These are phyloP conservation scores for Trinorchestia longiramus DNA, from an alignment of 1,140 invertebrate species.

Conservation along the genomic window DNA sequence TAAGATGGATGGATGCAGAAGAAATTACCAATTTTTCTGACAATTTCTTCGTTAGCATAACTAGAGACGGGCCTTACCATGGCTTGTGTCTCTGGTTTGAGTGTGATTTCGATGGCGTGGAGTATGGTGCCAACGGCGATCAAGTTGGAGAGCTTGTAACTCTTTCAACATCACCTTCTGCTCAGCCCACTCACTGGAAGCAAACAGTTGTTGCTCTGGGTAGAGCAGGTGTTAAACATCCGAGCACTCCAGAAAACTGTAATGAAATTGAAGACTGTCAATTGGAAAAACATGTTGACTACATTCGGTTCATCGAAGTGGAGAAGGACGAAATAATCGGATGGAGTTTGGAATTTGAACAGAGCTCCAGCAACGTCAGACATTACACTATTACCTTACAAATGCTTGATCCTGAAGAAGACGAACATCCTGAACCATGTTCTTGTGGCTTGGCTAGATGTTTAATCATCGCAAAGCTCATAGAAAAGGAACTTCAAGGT, in stretches of 20 bases:
- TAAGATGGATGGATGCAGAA: slow-evolving; percentile 67
- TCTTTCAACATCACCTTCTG: slow-evolving; percentile 82
- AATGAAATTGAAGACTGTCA: background rate
- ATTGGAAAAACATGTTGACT: slow-evolving; percentile 54
- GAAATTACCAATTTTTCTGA: slow-evolving; percentile 69
- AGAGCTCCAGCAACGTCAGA: slow-evolving; percentile 71
- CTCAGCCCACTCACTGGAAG: slow-evolving; percentile 94
- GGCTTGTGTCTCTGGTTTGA: slow-evolving; percentile 76
- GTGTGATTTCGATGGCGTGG: slow-evolving; percentile 69
- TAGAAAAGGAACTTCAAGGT: slow-evolving; percentile 57
- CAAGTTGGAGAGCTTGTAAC: slow-evolving; percentile 66
- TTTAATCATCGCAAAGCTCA: slow-evolving; percentile 75
- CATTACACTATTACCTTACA: slow-evolving; percentile 79
- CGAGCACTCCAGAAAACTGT: background rate
- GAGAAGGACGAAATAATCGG: slow-evolving; percentile 77
- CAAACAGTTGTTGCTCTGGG: slow-evolving; percentile 83
- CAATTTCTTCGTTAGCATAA: slow-evolving; percentile 70
- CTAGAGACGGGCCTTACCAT: slow-evolving; percentile 78
- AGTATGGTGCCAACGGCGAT: slow-evolving; percentile 61
- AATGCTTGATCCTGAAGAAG: slow-evolving; percentile 78
- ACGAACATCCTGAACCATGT: slow-evolving; percentile 84
- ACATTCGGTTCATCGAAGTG: slow-evolving; percentile 63
- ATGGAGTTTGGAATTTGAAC: slow-evolving; percentile 77
- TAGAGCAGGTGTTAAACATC: background rate
- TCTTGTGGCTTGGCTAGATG: slow-evolving; percentile 82